Evolutionary conservation across 2,888 invertebrate genomes (phyloP).

Genomic region (Meta bourneti): DNA sequence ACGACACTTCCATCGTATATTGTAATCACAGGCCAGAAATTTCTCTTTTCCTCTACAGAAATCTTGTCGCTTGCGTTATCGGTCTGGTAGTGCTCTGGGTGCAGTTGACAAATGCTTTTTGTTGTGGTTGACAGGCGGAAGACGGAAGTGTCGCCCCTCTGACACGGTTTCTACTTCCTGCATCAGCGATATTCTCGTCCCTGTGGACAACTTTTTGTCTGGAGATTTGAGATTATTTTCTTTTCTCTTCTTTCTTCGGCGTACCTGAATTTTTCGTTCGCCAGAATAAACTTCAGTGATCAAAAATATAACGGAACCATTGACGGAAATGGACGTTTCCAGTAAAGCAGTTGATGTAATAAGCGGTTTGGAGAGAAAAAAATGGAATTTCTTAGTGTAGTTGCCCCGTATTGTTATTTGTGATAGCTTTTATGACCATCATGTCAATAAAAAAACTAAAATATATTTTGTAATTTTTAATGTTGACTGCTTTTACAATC

Average conservation of each 20-base stretch:
- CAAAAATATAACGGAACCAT: background rate
- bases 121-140: slow-evolving; percentile 61
- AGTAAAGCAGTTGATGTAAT: background rate
- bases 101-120: slow-evolving; percentile 69
- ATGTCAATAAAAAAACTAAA: no score
- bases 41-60: slow-evolving; percentile 10
- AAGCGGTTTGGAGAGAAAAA: background rate
- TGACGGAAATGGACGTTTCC: background rate
- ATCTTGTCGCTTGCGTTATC: slow-evolving; percentile 37
- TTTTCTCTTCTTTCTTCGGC: background rate
- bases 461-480: no score
- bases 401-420: no score
- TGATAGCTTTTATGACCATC: no score
- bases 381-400: background rate
- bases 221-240: slow-evolving; percentile 18
- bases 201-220: slow-evolving; percentile 26
- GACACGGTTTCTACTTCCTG: slow-evolving; percentile 63
- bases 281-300: background rate
- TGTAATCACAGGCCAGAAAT: slow-evolving; percentile 24
- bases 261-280: background rate
- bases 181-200: slow-evolving; percentile 20
- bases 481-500: no score
- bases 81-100: slow-evolving; percentile 4
- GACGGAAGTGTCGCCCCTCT: slow-evolving; percentile 56
- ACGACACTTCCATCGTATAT: background rate